A percentile compares a stretch with the other conserved stretches of the same genome.
phyloP scores from a whole-genome alignment of 2,888 invertebrate genomes.

The Candidula unifasciata region DNA sequence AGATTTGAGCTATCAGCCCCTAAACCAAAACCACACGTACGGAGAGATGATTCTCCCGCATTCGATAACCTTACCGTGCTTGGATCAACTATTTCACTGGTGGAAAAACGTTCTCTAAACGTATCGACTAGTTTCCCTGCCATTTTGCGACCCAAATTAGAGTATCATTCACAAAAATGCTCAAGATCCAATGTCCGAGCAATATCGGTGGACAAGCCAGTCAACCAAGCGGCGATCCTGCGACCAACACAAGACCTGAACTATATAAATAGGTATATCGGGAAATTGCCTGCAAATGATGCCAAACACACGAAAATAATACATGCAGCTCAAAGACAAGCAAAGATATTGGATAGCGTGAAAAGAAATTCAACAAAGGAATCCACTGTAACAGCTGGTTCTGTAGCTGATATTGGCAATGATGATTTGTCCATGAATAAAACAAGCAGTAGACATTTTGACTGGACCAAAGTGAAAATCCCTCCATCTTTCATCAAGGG shows the following conservation, averaged over 20 bases:
- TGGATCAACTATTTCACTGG: not conserved
- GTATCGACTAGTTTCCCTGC: not conserved
- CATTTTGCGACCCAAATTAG: not conserved
- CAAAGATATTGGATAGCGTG: not conserved
- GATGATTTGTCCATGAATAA: not conserved
- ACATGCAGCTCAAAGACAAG: no score
- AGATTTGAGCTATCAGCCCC: not conserved
- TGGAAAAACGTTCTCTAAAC: not conserved
- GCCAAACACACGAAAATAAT: no score
- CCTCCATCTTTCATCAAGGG: constrained; percentile 3
- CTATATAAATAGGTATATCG: no score
- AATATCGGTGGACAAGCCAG: not conserved
- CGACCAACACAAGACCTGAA: no score
- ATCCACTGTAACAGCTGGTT: not conserved
- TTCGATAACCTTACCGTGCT: not conserved
- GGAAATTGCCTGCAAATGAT: no score
- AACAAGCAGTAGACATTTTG: not conserved
- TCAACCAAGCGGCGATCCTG: not conserved
- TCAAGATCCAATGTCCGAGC: not conserved
- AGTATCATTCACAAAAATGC: not conserved
- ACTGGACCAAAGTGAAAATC: not conserved
- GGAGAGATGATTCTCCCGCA: no score
- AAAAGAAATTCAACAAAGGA: not conserved
- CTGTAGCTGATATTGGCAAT: not conserved
- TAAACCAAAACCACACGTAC: not conserved